A percentile compares a stretch with the other conserved stretches of the same genome.
Conservation (phyloP, 2,113 vertebrate genomes). For the Malurus alboscapulatus region DNA sequence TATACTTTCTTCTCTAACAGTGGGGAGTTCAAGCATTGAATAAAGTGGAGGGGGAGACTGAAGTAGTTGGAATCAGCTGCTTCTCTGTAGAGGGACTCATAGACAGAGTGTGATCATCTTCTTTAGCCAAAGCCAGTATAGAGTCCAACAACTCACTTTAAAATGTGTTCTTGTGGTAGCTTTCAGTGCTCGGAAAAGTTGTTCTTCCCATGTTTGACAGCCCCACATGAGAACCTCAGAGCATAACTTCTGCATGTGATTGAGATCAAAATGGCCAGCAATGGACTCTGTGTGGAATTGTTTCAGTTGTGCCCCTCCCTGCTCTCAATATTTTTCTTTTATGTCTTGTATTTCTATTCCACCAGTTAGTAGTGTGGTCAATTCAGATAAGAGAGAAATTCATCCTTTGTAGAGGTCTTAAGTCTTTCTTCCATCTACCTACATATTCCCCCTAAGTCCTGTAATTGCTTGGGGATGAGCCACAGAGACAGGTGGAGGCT, state of each 20-base stretch:
- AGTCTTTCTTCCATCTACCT: constrained; percentile 1
- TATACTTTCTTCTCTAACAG: background rate
- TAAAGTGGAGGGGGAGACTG: background rate
- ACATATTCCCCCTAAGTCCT: background rate
- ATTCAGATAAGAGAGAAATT: background rate
- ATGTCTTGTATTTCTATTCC: background rate
- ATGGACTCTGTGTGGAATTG: background rate
- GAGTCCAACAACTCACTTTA: background rate
- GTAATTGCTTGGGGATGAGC: background rate
- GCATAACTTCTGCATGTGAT: background rate
- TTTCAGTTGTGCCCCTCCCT: background rate
- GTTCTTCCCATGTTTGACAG: background rate
- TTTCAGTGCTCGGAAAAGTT: background rate
- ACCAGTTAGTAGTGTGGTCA: background rate
- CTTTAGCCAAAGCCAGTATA: background rate
- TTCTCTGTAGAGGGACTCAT: background rate
- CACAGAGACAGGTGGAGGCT: constrained; percentile 37
- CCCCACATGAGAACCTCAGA: background rate
- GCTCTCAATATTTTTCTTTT: background rate
- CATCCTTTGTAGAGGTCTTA: background rate
- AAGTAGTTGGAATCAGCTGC: background rate
- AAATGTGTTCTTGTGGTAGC: background rate
- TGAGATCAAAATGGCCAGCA: background rate
- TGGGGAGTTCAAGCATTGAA: background rate
- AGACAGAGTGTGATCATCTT: background rate